Conservation (phyloP, 1,140 invertebrate genomes). For the Platorchestia sp. region DNA sequence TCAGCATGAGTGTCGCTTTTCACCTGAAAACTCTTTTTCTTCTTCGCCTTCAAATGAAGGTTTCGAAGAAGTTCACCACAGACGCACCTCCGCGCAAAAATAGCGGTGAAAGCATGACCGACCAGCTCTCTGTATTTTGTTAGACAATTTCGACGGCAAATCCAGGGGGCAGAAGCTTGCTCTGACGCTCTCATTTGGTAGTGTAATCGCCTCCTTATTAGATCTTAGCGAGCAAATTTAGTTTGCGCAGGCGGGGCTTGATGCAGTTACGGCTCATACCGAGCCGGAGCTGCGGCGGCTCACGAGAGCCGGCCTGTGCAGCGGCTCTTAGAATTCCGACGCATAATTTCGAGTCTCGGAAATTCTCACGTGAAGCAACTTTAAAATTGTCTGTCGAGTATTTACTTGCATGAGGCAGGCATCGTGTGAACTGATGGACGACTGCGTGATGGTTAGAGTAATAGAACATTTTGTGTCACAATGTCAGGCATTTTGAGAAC, state of each 20-base stretch:
- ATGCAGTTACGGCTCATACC: not conserved
- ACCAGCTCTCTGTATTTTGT: not conserved
- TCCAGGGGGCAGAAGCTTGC: not conserved
- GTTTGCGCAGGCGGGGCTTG: not conserved
- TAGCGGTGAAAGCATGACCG: not conserved
- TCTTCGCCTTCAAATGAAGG: not conserved
- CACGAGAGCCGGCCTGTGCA: not conserved
- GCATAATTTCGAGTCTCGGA: not conserved
- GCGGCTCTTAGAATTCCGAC: not conserved
- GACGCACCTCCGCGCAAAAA: not conserved
- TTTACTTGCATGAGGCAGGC: not conserved
- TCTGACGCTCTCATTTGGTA: not conserved
- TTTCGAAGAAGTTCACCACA: not conserved
- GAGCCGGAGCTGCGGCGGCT: not conserved
- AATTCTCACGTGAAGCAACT: not conserved
- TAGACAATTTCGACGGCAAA: constrained; percentile 21
- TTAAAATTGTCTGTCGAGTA: not conserved
- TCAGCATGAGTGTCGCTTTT: not conserved
- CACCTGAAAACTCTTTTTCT: not conserved
- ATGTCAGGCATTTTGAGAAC: not conserved
- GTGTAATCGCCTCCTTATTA: constrained; percentile 38
- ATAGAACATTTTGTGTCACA: not conserved
- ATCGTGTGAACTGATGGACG: not conserved
- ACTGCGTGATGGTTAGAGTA: not conserved
- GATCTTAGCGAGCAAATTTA: constrained; percentile 39